These are phyloP conservation scores for Argyresthia albistria DNA, from an alignment of 2,888 invertebrate genomes.

Conservation along the genomic window DNA sequence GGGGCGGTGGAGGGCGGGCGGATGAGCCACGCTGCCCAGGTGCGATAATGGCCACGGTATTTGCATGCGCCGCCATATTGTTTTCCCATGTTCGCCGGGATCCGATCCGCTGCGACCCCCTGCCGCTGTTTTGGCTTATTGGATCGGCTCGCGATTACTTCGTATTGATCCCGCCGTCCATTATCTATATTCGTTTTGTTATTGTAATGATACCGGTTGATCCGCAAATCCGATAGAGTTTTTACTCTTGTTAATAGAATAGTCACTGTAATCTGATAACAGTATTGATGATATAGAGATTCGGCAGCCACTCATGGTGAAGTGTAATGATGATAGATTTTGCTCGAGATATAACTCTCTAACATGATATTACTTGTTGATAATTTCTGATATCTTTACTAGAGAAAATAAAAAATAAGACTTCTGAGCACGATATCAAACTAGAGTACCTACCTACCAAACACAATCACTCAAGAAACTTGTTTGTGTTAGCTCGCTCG, in stretches of 20 bases:
- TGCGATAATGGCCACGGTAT: conserved; percentile 71
- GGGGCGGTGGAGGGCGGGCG: conserved; percentile 21
- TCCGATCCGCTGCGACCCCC: conserved; percentile 47
- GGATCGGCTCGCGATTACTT: conserved; percentile 70
- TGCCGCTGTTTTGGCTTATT: conserved; percentile 65
- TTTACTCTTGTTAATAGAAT: too few species aligned
- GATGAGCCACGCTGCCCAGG: conserved; percentile 59
- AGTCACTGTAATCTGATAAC: too few species aligned
- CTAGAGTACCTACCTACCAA: neutral
- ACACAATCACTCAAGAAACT: conserved; percentile 4
- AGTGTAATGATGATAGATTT: too few species aligned
- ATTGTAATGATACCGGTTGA: conserved; percentile 55
- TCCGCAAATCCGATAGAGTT: conserved; percentile 14
- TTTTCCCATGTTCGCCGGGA: conserved; percentile 61
- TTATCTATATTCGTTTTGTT: conserved; percentile 69
- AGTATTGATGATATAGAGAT: too few species aligned
- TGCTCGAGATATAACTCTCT: too few species aligned
- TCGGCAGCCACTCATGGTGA: too few species aligned
- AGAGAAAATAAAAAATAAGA: conserved; percentile 9
- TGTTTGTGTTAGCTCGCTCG: conserved; percentile 17
- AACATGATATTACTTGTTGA: conserved; percentile 5
- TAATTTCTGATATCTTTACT: too few species aligned
- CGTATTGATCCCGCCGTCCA: conserved; percentile 69
- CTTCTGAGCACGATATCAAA: conserved; percentile 15
- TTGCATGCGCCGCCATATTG: conserved; percentile 71